A percentile compares a stretch with the other conserved stretches of the same genome.
These are phyloP conservation scores for Danionella dracula DNA, from an alignment of 2,797 vertebrate genomes.

Conservation along the genomic window DNA sequence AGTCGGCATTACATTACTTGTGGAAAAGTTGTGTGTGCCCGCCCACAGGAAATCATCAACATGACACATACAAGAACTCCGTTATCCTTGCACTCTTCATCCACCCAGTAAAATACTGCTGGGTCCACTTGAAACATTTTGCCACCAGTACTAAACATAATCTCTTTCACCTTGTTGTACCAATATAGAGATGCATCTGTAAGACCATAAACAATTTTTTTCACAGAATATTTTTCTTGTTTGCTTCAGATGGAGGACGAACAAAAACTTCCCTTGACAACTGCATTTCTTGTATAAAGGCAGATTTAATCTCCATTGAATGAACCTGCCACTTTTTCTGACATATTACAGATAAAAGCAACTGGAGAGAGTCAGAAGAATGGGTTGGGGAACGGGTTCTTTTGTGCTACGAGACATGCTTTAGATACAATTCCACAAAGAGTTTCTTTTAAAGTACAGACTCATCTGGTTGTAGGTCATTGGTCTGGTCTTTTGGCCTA, in stretches of 20 bases:
- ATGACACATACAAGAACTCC: neutral
- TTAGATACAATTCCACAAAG: too few species aligned
- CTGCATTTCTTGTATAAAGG: constrained; percentile 20
- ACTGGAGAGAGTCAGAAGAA: constrained; percentile 39
- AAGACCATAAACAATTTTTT: constrained; percentile 11
- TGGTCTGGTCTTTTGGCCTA: neutral
- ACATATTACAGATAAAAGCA: constrained; percentile 40
- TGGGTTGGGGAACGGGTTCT: constrained; percentile 35
- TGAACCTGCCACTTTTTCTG: constrained; percentile 28
- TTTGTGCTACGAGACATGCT: constrained; percentile 26
- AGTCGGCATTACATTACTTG: neutral
- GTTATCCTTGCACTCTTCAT: neutral
- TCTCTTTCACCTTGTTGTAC: constrained; percentile 3
- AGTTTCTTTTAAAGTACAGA: constrained; percentile 39
- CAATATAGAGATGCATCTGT: too few species aligned
- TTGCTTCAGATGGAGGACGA: too few species aligned
- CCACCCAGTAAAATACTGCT: too few species aligned
- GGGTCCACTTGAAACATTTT: too few species aligned
- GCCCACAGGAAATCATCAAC: too few species aligned
- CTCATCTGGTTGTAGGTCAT: neutral
- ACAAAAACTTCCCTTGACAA: constrained; percentile 21
- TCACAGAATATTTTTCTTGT: constrained; percentile 17
- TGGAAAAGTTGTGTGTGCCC: too few species aligned
- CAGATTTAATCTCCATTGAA: constrained; percentile 37
- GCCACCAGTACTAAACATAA: too few species aligned